These are phyloP conservation scores for Tolypeutes matacus DNA, from an alignment of 2,797 vertebrate species.

Conservation along the genomic window DNA sequence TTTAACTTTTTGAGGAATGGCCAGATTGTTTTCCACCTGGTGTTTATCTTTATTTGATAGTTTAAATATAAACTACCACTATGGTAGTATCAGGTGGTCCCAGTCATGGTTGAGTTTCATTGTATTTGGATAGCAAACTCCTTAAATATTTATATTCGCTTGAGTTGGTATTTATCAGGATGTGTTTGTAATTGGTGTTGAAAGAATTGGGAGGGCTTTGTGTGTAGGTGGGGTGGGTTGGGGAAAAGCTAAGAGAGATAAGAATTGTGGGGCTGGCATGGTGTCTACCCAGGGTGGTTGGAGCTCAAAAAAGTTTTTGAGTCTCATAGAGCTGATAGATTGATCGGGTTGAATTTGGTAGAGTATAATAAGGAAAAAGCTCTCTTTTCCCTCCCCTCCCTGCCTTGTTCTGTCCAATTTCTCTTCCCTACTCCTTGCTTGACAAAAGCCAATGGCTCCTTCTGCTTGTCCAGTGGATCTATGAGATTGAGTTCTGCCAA, in stretches of 20 bases:
- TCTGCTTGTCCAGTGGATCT: too few relatives aligned
- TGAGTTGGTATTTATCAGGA: background rate
- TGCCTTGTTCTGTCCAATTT: background rate
- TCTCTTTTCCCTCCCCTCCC: background rate
- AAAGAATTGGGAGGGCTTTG: background rate
- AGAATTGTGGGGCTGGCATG: background rate
- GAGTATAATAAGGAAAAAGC: background rate
- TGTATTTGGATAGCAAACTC: background rate
- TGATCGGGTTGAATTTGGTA: background rate
- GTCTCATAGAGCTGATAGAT: background rate
- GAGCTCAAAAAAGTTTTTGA: background rate
- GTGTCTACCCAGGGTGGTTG: background rate
- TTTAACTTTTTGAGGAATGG: too few relatives aligned
- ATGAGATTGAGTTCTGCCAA: too few relatives aligned
- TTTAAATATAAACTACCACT: background rate
- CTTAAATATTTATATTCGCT: background rate
- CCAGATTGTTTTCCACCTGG: too few relatives aligned
- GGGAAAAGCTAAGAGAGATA: background rate
- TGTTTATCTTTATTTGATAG: conserved; percentile 1
- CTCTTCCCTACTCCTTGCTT: background rate
- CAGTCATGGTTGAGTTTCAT: background rate
- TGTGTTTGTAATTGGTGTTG: background rate
- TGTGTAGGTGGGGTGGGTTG: background rate
- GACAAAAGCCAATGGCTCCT: background rate
- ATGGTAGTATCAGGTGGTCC: background rate